A percentile compares a stretch with the other conserved stretches of the same genome.
Conservation (phyloP, 2,113 vertebrate genomes). For the Sminthopsis crassicaudata region DNA sequence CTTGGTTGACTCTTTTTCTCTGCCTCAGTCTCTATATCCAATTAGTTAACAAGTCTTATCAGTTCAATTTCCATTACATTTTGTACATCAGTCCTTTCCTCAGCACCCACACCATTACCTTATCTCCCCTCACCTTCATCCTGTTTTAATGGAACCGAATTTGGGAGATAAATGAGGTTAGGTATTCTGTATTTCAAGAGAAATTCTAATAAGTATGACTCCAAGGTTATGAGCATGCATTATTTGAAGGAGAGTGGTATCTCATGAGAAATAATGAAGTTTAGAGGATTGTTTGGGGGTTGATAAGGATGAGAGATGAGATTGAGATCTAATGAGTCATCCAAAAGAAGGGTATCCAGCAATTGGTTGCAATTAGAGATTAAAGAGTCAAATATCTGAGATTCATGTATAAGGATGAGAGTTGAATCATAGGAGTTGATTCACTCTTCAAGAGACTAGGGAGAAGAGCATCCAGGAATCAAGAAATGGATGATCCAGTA, state of each 20-base stretch:
- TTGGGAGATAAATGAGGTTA: neutral
- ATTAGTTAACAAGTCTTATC: no score
- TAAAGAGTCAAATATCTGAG: no score
- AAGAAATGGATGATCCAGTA: neutral
- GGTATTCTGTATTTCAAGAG: neutral
- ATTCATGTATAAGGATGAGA: neutral
- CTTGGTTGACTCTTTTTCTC: no score
- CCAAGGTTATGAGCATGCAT: neutral
- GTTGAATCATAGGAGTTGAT: neutral
- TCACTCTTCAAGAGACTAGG: neutral
- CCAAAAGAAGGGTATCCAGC: neutral
- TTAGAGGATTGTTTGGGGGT: neutral
- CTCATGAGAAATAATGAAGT: neutral
- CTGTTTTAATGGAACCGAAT: neutral
- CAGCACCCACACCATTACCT: no score
- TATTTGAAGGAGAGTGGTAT: neutral
- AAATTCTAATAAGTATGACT: neutral
- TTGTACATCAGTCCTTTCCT: no score
- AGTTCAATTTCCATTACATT: no score
- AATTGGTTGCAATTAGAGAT: neutral
- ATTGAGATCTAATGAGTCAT: neutral
- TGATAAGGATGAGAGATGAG: neutral
- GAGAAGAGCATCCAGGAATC: neutral
- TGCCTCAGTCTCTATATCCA: no score
- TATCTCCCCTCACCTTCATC: no score